These are phyloP conservation scores for Calephelis perditalis DNA, from an alignment of 2,888 invertebrate genomes.

Conservation along the genomic window DNA sequence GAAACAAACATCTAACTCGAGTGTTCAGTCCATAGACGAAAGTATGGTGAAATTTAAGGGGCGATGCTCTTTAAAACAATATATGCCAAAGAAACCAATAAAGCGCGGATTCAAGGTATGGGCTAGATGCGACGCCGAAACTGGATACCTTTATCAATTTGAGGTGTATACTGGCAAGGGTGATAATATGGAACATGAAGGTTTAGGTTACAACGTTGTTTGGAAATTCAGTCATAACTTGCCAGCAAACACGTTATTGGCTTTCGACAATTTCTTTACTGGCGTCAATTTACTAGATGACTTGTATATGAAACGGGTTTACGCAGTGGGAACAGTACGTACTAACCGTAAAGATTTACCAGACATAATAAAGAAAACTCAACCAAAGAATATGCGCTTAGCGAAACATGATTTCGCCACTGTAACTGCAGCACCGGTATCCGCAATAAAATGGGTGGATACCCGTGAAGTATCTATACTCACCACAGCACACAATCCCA, in stretches of 20 bases:
- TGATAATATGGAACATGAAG: conserved; percentile 29
- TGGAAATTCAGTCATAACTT: conserved; percentile 22
- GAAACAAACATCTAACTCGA: conserved; percentile 7
- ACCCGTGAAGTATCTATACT: no score
- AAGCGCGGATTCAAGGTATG: background rate
- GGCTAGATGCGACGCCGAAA: conserved; percentile 10
- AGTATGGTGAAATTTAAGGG: conserved; percentile 31
- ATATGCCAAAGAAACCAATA: conserved; percentile 25
- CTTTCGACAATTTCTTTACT: conserved; percentile 40
- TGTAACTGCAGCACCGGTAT: no score
- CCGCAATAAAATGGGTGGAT: no score
- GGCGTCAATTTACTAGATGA: conserved; percentile 31
- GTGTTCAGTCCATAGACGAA: conserved; percentile 28
- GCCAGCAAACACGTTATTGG: conserved; percentile 32
- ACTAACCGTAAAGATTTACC: conserved; percentile 35
- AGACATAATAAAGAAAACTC: no score
- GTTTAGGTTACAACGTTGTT: conserved; percentile 30
- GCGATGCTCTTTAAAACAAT: conserved; percentile 28
- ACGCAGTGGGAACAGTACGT: conserved; percentile 37
- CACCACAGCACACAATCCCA: no score
- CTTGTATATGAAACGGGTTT: conserved; percentile 32
- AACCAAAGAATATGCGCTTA: no score
- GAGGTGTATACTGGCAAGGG: conserved; percentile 34
- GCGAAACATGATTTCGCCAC: no score
- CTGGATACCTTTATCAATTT: conserved; percentile 26